These are phyloP conservation scores for Syritta pipiens DNA, from an alignment of 2,888 invertebrate species.

Conservation along the genomic window DNA sequence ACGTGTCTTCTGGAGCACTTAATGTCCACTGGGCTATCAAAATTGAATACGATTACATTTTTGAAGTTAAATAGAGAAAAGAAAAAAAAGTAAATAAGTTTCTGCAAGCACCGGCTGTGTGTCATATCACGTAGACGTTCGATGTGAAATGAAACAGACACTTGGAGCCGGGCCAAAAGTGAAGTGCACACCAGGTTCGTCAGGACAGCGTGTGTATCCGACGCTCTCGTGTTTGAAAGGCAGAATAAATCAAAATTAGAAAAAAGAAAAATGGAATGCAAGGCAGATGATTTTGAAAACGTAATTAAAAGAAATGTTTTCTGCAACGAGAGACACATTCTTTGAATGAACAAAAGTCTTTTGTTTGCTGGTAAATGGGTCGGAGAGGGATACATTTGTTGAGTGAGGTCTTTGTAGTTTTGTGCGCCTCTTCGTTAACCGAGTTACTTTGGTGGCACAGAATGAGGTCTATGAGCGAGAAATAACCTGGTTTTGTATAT, in stretches of 20 bases:
- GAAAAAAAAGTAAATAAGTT: too few relatives aligned
- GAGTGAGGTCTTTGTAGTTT: too few relatives aligned
- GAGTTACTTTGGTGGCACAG: too few relatives aligned
- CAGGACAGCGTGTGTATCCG: neutral
- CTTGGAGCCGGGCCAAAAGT: conserved; percentile 3
- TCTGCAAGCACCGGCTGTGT: conserved; percentile 3
- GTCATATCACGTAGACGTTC: neutral
- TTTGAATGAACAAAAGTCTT: neutral
- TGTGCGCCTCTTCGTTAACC: too few relatives aligned
- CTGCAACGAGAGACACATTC: neutral
- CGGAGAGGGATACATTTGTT: too few relatives aligned
- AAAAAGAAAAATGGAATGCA: neutral
- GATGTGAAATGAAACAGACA: conserved; percentile 4
- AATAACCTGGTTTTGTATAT: too few relatives aligned
- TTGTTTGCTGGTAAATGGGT: too few relatives aligned
- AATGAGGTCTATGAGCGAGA: too few relatives aligned
- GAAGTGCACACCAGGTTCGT: neutral
- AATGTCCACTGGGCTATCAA: too few relatives aligned
- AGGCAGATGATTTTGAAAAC: neutral
- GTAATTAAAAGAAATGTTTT: neutral
- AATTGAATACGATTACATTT: conserved; percentile 7
- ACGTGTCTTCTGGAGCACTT: neutral
- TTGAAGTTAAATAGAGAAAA: conserved; percentile 21
- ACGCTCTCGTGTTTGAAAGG: neutral
- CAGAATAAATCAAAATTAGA: neutral